Evolutionary conservation across 2,113 vertebrate genomes (phyloP).

Genomic region (Cervus canadensis): DNA sequence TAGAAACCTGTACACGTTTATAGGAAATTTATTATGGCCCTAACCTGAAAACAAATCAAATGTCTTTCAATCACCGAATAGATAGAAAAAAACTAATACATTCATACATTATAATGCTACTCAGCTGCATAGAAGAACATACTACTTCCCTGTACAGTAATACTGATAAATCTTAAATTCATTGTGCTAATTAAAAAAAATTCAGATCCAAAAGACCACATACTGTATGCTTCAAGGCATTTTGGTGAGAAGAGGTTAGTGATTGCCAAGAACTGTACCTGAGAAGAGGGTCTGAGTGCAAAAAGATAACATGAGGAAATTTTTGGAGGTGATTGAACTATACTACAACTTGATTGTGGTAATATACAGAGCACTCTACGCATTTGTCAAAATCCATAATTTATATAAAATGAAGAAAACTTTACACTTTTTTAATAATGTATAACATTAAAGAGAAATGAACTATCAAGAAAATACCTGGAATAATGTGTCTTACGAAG

Average conservation of each 20-base stretch:
- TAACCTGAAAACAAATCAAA: not conserved
- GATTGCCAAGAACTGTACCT: not conserved
- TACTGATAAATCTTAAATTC: not conserved
- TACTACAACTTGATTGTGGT: not conserved
- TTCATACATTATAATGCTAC: not conserved
- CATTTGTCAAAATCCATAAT: not conserved
- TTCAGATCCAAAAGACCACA: not conserved
- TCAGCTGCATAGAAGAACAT: not conserved
- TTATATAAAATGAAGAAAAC: not conserved
- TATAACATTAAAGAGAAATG: not conserved
- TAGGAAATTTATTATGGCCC: not conserved
- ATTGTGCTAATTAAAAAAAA: not conserved
- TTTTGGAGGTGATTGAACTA: not conserved
- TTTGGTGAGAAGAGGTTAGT: not conserved
- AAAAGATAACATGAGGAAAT: not conserved
- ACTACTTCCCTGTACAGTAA: not conserved
- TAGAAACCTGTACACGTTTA: not conserved
- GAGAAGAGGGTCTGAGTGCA: not conserved
- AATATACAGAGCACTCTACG: not conserved
- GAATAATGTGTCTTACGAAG: not conserved
- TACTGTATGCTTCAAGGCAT: not conserved
- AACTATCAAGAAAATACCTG: not conserved
- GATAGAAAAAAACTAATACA: not conserved
- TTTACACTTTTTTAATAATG: not conserved
- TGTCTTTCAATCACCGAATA: not conserved